Percentiles rank a stretch among this genome's conserved stretches.
These are phyloP conservation scores for Drosophila kohkoa DNA, from an alignment of 1,140 invertebrate genomes.

Conservation along the genomic window DNA sequence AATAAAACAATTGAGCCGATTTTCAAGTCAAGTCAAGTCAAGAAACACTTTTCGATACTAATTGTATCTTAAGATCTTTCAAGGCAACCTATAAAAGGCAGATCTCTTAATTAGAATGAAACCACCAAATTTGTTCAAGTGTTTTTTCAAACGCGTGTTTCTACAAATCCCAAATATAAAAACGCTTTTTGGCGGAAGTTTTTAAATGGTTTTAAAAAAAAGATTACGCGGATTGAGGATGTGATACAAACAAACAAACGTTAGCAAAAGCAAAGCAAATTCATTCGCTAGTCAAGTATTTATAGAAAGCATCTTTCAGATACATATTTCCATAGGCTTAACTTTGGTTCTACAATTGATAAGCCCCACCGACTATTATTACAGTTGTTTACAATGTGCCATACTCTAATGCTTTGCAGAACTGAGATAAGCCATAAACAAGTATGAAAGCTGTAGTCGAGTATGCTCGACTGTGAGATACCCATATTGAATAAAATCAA, in stretches of 20 bases:
- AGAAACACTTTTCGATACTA: slow-evolving; percentile 6
- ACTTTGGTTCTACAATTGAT: not conserved
- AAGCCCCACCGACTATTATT: not conserved
- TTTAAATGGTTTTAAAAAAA: slow-evolving; percentile 24
- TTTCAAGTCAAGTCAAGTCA: slow-evolving; percentile 5
- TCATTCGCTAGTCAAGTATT: slow-evolving; percentile 4
- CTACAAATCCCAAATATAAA: slow-evolving; percentile 21
- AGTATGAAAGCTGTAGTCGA: too few relatives aligned
- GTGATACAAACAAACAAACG: slow-evolving; percentile 25
- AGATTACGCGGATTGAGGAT: slow-evolving; percentile 30
- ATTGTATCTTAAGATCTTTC: slow-evolving; percentile 24
- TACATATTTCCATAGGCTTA: not conserved
- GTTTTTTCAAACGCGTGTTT: slow-evolving; percentile 30
- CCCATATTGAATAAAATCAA: too few relatives aligned
- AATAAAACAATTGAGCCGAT: slow-evolving; percentile 37
- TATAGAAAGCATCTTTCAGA: slow-evolving; percentile 4
- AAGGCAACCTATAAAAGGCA: slow-evolving; percentile 16
- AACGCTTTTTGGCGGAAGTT: slow-evolving; percentile 25
- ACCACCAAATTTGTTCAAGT: slow-evolving; percentile 38
- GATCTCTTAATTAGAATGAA: slow-evolving; percentile 47
- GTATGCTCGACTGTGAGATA: too few relatives aligned
- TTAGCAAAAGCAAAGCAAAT: not conserved
- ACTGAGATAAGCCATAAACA: not conserved
- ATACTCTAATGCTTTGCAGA: not conserved
- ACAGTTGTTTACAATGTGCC: not conserved